These are phyloP conservation scores for Siniperca scherzeri DNA, from an alignment of 2,797 vertebrate genomes.

Conservation along the genomic window DNA sequence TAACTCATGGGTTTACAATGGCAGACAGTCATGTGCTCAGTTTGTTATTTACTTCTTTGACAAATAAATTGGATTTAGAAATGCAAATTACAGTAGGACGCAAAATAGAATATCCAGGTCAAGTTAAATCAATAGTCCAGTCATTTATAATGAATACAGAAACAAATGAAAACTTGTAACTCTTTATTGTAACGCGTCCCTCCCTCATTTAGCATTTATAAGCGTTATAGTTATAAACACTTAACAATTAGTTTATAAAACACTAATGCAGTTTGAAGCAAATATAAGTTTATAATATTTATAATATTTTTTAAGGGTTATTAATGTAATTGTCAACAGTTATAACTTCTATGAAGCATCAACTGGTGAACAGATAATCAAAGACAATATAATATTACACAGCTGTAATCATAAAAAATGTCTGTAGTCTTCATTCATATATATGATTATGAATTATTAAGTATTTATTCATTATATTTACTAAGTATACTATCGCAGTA, in stretches of 20 bases:
- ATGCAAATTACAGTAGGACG: neutral
- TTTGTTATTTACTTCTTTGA: conserved; percentile 5
- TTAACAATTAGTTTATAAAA: neutral
- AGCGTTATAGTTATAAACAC: neutral
- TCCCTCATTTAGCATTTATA: neutral
- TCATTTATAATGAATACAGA: neutral
- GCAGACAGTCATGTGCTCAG: neutral
- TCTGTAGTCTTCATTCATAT: neutral
- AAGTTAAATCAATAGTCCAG: conserved; percentile 16
- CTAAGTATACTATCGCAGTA: neutral
- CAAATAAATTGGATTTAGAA: neutral
- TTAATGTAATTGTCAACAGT: neutral
- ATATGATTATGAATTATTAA: neutral
- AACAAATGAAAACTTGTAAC: neutral
- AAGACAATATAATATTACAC: neutral
- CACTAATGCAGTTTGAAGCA: neutral
- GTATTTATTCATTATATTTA: neutral
- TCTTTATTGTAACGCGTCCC: neutral
- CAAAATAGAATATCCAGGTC: conserved; percentile 13
- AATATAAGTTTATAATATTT: too few species aligned
- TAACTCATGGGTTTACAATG: neutral
- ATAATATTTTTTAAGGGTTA: neutral
- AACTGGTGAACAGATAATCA: neutral
- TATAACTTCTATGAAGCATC: neutral
- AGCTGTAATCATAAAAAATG: neutral